Percentiles rank a stretch among this genome's conserved stretches.
Evolutionary conservation across 2,797 vertebrate species (phyloP).

Genomic region (Lepus oiostolus): DNA sequence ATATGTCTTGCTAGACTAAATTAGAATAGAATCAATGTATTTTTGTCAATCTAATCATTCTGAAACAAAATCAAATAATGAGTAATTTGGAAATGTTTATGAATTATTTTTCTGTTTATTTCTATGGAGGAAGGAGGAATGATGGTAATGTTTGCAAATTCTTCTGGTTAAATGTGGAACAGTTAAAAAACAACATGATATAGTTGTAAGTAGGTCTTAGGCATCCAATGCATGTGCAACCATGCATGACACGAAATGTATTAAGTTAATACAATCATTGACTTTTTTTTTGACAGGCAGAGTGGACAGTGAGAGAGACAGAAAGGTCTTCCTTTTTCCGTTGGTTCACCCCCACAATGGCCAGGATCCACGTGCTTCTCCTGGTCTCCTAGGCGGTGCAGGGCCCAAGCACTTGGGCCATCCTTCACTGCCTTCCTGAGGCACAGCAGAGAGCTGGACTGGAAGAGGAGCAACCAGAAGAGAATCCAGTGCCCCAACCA

Average conservation of each 20-base stretch:
- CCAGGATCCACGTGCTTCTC: too few species aligned
- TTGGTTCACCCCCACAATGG: too few species aligned
- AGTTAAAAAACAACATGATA: background rate
- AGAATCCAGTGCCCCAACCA: too few species aligned
- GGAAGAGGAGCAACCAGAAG: too few species aligned
- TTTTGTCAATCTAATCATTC: background rate
- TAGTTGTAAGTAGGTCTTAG: background rate
- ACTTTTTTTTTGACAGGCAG: too few species aligned
- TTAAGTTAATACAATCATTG: background rate
- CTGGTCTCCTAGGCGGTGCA: too few species aligned
- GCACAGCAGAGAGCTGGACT: too few species aligned
- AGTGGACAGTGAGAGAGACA: too few species aligned
- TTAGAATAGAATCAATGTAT: background rate
- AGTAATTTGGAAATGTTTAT: background rate
- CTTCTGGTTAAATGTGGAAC: background rate
- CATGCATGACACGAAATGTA: background rate
- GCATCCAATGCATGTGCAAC: background rate
- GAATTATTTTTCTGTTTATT: constrained; percentile 14
- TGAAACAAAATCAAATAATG: constrained; percentile 29
- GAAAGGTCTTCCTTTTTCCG: too few species aligned
- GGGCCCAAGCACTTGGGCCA: too few species aligned
- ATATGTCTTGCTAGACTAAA: background rate
- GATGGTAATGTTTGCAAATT: background rate
- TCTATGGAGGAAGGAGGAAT: background rate
- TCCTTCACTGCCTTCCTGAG: too few species aligned